phyloP scores from a whole-genome alignment of 2,797 vertebrate genomes.

The Eulemur albifrons region DNA sequence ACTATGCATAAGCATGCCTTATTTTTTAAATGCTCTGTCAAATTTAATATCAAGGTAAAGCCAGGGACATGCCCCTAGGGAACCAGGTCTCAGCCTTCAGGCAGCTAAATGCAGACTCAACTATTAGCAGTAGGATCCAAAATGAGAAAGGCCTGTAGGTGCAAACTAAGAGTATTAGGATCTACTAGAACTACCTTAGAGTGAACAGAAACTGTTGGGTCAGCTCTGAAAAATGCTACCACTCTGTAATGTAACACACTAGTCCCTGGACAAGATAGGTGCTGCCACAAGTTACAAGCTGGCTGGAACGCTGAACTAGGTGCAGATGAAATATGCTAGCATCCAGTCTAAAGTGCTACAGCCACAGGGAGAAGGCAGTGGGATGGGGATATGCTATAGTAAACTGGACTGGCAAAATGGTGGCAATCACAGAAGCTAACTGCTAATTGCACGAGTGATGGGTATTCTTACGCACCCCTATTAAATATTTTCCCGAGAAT shows the following conservation, averaged over 20 bases:
- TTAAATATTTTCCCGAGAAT: neutral
- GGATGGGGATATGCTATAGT: neutral
- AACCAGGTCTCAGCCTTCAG: neutral
- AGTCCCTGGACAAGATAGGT: neutral
- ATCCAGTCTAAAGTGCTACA: neutral
- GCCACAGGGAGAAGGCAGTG: neutral
- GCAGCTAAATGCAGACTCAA: neutral
- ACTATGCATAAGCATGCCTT: neutral
- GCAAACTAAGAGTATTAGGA: neutral
- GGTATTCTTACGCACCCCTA: neutral
- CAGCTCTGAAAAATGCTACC: neutral
- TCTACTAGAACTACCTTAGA: neutral
- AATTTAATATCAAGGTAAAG: neutral
- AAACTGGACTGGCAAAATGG: fast-evolving
- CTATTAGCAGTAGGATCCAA: neutral
- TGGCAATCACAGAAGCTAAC: neutral
- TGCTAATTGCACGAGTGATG: fast-evolving
- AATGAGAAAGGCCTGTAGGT: neutral
- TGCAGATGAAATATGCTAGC: fast-evolving
- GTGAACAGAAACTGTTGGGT: neutral
- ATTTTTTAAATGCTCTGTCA: neutral
- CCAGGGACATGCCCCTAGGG: neutral
- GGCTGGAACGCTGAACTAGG: neutral
- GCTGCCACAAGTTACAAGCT: neutral
- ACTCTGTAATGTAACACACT: fast-evolving